Base-by-base conservation (phyloP, 2,113 vertebrate genomes). In the Bos javanicus region DNA sequence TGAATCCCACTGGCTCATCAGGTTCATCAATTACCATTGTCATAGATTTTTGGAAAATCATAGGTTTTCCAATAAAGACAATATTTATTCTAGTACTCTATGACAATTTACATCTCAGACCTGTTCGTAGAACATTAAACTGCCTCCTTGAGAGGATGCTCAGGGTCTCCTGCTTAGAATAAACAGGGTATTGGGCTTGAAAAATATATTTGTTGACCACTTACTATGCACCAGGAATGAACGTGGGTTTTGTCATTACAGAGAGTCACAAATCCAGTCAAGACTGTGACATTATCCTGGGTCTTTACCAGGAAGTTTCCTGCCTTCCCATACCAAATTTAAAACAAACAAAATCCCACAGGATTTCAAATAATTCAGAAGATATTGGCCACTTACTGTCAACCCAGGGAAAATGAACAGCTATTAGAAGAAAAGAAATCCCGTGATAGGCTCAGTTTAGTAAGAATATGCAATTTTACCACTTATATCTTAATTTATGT, bases 401-500 rank as follows among this genome's bases (percentile, higher is more conserved):
- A 89, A 93, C 82, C 16, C 46, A 93, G 93, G 90, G 84, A 94
- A 76, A 62, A 8, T 76, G 56, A 86, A 94, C 4, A 87, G 86
- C 15, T 48, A 80, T 89, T 57, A 86, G 33, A 76, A 71, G 52
- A 36, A 93, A 56, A 96, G 62, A 91, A 78, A n/a, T 52, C 21
- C 56, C 36, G 10, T 39, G 80, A 26, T 33, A 17, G 43, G 85
- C 78, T 94, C 74, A 80, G 33, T 74, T 95, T 62, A 83, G 46
- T 64, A 93, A 93, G 76, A 87, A 84, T 67, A 57, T 71, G 36
- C 30, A 81, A 7, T 95, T 97, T 98, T 93, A 93, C 87, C 94
- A 90, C 93, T 95, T 97, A 87, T 16, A 48, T 95, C 94, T 95
- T 97, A 92, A 96, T 97, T 97, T 97, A 81, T 87, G 84, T 97